phyloP scores from a whole-genome alignment of 2,888 invertebrate genomes.

The Hydriomena furcata region DNA sequence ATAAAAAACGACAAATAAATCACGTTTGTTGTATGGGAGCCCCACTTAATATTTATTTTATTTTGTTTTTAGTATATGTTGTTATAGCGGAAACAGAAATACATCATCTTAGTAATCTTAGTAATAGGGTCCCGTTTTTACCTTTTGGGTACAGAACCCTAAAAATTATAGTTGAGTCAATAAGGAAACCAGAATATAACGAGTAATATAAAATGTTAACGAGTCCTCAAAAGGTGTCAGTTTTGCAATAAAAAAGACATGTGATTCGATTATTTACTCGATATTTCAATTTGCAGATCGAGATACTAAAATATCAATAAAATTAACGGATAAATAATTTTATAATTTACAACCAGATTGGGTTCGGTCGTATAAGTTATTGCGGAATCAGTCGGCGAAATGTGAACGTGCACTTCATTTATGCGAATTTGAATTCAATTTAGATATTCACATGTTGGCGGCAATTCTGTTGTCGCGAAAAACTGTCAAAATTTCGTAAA shows the following conservation, averaged over 20 bases:
- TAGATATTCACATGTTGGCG: not conserved
- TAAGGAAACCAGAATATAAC: conserved; percentile 22
- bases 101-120: no score
- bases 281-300: conserved; percentile 34
- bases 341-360: conserved; percentile 26
- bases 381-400: conserved; percentile 16
- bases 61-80: no score
- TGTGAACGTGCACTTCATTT: not conserved
- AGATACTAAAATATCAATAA: conserved; percentile 34
- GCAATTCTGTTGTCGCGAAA: no score
- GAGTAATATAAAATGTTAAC: conserved; percentile 25
- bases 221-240: conserved; percentile 29
- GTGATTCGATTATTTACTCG: conserved; percentile 23
- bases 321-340: conserved; percentile 34
- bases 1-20: no score
- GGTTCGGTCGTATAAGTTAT: conserved; percentile 21
- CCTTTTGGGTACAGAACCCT: no score
- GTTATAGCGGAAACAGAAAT: no score
- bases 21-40: no score
- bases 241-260: conserved; percentile 27
- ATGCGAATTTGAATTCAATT: not conserved
- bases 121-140: no score
- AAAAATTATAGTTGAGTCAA: no score
- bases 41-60: no score
- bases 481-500: no score